Evolutionary conservation across 2,113 vertebrate genomes (phyloP), one percentile per base, ranked within the genome.

Genomic region (Pampusana beccarii): DNA sequence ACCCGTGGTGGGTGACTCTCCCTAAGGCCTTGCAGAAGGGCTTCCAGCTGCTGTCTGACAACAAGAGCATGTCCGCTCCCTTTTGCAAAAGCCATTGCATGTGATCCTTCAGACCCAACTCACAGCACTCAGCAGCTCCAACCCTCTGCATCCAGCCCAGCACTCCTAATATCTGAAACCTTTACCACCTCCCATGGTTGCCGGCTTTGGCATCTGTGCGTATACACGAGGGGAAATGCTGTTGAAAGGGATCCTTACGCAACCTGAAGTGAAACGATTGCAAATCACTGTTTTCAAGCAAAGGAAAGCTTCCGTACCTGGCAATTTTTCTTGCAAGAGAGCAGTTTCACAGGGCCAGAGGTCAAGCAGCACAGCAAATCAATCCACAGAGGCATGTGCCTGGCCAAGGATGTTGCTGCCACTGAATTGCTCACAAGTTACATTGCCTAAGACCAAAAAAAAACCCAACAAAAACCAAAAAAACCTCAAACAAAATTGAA

Each of bases 301-400:
- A 95, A 72, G 62, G 38, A 56, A 86, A 91, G 7, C 13, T 53
- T 67, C 62, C 66, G 29, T 96, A 98, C 98, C 97, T 98, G 97
- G n/a, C 85, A 36, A 96, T 98, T 99, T 93, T 97, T 95, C 18
- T 91, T 97, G 96, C 58, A 98, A 91, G 73, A 98, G 94, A 80
- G 96, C 90, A 20, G 90, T 84, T 97, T 99, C 98, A 94, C 96
- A 98, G 4, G 93, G 97, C 98, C 98, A 99, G 64, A 98, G 58
- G 81, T 98, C 98, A 53, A 98, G 97, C 29, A 99, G 94, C 56
- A 98, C 48, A 17, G 97, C 97, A 50, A 97, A 94, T 8, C 84
- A 87, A 95, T 98, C 98, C 34, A 98, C 95, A 24, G 96, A 88
- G 7, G 85, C 18, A 2, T 88, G 90, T 40, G 95, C 88, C 97